Base-by-base conservation (phyloP, 2,888 invertebrate genomes). In the Poecilus cupreus region DNA sequence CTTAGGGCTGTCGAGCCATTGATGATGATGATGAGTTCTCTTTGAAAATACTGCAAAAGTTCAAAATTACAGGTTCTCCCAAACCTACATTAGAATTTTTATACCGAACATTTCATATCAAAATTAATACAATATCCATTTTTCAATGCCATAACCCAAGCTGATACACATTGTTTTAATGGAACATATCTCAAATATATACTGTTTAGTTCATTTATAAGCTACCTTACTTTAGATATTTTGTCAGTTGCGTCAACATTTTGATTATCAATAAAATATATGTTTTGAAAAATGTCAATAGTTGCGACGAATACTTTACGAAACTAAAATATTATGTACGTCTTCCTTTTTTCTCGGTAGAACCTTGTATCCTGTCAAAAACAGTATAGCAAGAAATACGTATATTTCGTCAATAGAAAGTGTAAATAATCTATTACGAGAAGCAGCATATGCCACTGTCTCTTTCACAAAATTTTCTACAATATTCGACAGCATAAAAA, bases 391-490 rank as follows among this genome's bases (percentile, higher is more conserved):
- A 49, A 49, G 3, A 6, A 49, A 49, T 8, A 3, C n/a, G 13
- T 49, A 49, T n/a, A 49, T 49, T 49, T 49, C 49, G 8, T 49
- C 49, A 49, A n/a, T 49, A 49, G 49, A 49, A 49, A 49, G n/a
- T n/a, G n/a, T n/a, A n/a, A n/a, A n/a, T n/a, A n/a, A n/a, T n/a
- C n/a, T n/a, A n/a, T n/a, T n/a, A n/a, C n/a, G n/a, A n/a, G n/a
- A n/a, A n/a, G n/a, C n/a, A n/a, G n/a, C n/a, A n/a, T n/a, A n/a
- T n/a, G n/a, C n/a, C n/a, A n/a, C n/a, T n/a, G n/a, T n/a, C n/a
- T n/a, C n/a, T n/a, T n/a, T n/a, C n/a, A 49, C 10, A 8, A n/a
- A 8, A n/a, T n/a, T 5, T n/a, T 49, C 13, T n/a, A 49, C n/a
- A 8, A 6, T 49, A 3, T 49, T 3, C 3, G 8, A n/a, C 13